Conservation (phyloP, 2,113 vertebrate genomes). For the Misgurnus mizolepis region DNA sequence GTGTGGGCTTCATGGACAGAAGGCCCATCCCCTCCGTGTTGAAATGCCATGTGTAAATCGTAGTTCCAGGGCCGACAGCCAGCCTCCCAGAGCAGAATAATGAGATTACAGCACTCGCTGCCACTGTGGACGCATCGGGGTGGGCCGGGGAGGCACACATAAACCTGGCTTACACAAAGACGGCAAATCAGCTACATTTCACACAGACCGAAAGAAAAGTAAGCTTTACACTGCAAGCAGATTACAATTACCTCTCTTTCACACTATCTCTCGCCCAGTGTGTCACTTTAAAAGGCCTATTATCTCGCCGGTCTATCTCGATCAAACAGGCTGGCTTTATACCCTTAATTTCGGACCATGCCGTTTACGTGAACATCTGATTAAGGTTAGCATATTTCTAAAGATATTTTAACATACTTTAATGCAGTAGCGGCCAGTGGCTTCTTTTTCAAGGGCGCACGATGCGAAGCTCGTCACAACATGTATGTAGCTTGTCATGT, state of each 20-base stretch:
- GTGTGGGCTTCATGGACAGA: conserved; percentile 59
- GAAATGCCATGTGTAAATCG: conserved; percentile 71
- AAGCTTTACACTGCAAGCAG: conserved; percentile 55
- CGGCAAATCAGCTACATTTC: conserved; percentile 35
- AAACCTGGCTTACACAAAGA: conserved; percentile 58
- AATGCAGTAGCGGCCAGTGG: no score
- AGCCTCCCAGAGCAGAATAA: conserved; percentile 65
- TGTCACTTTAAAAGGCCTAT: conserved; percentile 7
- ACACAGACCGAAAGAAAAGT: conserved; percentile 44
- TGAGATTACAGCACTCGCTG: conserved; percentile 74
- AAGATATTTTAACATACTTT: neutral
- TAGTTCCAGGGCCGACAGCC: conserved; percentile 59
- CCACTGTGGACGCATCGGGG: conserved; percentile 45
- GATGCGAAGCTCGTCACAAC: no score
- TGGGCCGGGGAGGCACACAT: conserved; percentile 41
- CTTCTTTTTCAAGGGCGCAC: no score
- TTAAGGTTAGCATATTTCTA: neutral
- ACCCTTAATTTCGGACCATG: neutral
- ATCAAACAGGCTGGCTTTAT: neutral
- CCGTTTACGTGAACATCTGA: neutral
- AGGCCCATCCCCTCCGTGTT: conserved; percentile 59
- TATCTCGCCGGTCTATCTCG: neutral
- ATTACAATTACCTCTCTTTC: conserved; percentile 42
- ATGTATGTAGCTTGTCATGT: no score
- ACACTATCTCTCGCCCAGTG: conserved; percentile 23